Conservation (phyloP, 2,113 vertebrate species). For the Eublepharis macularius region DNA sequence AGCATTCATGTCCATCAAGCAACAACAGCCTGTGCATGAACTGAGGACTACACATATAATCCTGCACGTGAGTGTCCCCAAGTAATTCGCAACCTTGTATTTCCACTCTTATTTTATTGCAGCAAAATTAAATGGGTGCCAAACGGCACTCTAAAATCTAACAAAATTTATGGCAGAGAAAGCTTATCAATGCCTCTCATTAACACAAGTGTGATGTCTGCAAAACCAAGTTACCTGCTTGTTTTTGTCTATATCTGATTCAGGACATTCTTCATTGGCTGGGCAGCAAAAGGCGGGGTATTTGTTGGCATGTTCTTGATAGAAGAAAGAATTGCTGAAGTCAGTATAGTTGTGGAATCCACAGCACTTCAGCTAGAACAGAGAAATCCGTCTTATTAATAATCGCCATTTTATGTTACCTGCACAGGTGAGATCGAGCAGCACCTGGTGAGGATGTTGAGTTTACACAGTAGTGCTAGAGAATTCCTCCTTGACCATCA, state of each 20-base stretch:
- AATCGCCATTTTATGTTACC: neutral
- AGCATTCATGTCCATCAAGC: no score
- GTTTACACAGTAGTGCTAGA: neutral
- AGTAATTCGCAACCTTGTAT: no score
- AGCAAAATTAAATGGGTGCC: no score
- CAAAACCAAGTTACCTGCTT: neutral
- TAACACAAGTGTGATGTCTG: neutral
- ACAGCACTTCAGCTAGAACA: slow-evolving; percentile 70
- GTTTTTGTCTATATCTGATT: neutral
- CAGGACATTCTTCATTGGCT: neutral
- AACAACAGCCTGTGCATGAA: no score
- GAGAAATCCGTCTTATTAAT: neutral
- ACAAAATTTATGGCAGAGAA: no score
- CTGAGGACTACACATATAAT: no score
- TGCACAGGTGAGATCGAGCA: neutral
- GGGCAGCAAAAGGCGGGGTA: slow-evolving; percentile 74
- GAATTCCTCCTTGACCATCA: no score
- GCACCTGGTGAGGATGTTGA: neutral
- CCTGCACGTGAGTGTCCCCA: no score
- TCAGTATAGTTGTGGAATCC: slow-evolving; percentile 78
- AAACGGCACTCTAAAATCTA: no score
- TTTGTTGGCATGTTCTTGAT: neutral
- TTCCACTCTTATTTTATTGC: neutral
- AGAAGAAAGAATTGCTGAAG: slow-evolving; percentile 69
- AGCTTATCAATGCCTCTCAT: no score